Base-by-base conservation (phyloP, 2,888 invertebrate species). In the Rhagonycha fulva region DNA sequence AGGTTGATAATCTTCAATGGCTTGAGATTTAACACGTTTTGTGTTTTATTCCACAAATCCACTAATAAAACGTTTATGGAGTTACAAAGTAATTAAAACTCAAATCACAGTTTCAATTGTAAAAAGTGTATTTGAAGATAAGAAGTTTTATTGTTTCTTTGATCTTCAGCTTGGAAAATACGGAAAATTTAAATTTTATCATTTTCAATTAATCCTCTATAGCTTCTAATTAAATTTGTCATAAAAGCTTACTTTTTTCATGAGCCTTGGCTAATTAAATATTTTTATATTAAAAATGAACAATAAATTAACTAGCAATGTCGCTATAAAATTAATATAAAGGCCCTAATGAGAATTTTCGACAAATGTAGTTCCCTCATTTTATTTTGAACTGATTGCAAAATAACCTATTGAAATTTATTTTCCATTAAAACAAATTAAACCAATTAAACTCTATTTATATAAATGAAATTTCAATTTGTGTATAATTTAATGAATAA, bases 1-100 rank as follows among this genome's bases (percentile, higher is more conserved):
- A 66, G 30, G 30, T 60, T 24, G 23, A 72, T 72, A 72, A 72
- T 72, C 72, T 72, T 67, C 32, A 24, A 72, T 72, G 47, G 85
- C 81, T 82, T 24, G 63, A 47, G 62, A 68, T 30, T 71, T 60
- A 66, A 72, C 76, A 70, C 76, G 74, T 79, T 77, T 76, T 71
- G 74, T 76, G 72, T 77, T 79, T 77, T 79, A 79, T 79, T 74
- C 74, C 76, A 78, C 74, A 76, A 78, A 76, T 28, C 28, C 68
- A 68, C 68, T 47, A 47, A 47, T 47, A 47, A 47, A 47, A 47
- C 47, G 47, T 66, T 66, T 24, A 66, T 66, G 26, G 26, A 66
- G 24, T 66, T 66, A 23, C 63, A 66, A 26, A 66, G 63, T 66
- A 66, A 66, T 66, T 66, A 66, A 66, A 66, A 66, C 24, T 66